Percentiles rank a stretch among this genome's conserved stretches.
These are phyloP conservation scores for Sorex maritimensis DNA, from an alignment of 2,797 vertebrate species.

Conservation along the genomic window DNA sequence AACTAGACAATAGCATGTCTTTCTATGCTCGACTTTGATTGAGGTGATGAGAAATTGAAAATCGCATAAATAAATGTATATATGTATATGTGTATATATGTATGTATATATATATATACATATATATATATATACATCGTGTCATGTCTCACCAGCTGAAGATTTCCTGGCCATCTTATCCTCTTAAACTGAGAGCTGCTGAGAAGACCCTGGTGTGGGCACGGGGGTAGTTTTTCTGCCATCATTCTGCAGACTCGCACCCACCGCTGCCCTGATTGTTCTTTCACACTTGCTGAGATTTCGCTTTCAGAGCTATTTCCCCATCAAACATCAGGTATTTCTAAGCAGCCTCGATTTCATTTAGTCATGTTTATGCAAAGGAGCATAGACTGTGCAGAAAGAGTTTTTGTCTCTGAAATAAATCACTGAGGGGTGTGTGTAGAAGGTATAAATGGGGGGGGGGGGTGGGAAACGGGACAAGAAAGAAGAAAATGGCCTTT, in stretches of 20 bases:
- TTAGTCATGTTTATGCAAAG: not conserved
- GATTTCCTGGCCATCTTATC: constrained; percentile 3
- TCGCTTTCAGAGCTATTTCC: constrained; percentile 38
- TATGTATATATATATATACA: not conserved
- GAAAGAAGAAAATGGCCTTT: not conserved
- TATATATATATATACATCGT: not conserved
- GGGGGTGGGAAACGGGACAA: not conserved
- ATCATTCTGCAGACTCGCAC: not conserved
- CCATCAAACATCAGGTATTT: constrained; percentile 22
- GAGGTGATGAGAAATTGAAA: constrained; percentile 24
- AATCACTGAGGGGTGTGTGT: not conserved
- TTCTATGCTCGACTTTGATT: not conserved
- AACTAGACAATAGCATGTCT: constrained; percentile 27
- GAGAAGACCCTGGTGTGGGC: not conserved
- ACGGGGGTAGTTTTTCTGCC: not conserved
- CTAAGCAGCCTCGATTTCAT: constrained; percentile 6
- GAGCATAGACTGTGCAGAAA: not conserved
- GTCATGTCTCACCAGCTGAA: not conserved
- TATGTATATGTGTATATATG: not conserved
- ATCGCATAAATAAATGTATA: not conserved
- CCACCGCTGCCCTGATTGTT: not conserved
- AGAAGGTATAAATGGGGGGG: not conserved
- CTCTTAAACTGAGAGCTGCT: not conserved
- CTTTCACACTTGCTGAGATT: not conserved
- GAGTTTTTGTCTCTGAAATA: constrained; percentile 54